These are phyloP conservation scores for Eptatretus burgeri DNA, from an alignment of 2,113 vertebrate species.

Conservation along the genomic window DNA sequence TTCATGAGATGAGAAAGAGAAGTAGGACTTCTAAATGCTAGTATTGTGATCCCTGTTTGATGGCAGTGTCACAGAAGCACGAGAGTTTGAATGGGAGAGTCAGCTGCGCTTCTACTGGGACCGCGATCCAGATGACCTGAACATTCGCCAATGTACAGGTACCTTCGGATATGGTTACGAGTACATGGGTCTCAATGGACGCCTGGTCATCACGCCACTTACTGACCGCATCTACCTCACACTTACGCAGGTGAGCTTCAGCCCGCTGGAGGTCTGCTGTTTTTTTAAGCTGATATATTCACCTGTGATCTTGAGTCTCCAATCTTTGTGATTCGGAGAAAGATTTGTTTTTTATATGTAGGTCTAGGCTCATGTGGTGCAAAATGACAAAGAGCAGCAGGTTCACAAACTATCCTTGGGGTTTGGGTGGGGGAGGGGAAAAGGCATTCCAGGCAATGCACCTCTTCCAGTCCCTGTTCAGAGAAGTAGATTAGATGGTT, in stretches of 20 bases:
- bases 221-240: constrained; percentile 88
- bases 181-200: constrained; percentile 86
- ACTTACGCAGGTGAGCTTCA: constrained; percentile 60
- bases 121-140: constrained; percentile 30
- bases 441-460: too few relatives aligned
- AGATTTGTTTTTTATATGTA: too few relatives aligned
- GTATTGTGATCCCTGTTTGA: neutral
- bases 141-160: constrained; percentile 55
- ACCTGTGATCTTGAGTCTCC: too few relatives aligned
- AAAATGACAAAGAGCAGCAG: too few relatives aligned
- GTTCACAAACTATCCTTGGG: too few relatives aligned
- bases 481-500: too few relatives aligned
- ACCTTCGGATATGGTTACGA: constrained; percentile 66
- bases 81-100: constrained; percentile 83
- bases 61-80: constrained; percentile 43
- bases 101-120: constrained; percentile 80
- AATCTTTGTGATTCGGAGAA: too few relatives aligned
- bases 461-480: too few relatives aligned
- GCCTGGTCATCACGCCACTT: constrained; percentile 74
- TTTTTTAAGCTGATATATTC: too few relatives aligned
- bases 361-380: too few relatives aligned
- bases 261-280: too few relatives aligned
- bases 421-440: too few relatives aligned
- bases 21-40: neutral
- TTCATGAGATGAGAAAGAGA: neutral